Evolutionary conservation across 2,113 vertebrate species (phyloP), one percentile per base, ranked within the genome.

Genomic region (Alouatta palliata): DNA sequence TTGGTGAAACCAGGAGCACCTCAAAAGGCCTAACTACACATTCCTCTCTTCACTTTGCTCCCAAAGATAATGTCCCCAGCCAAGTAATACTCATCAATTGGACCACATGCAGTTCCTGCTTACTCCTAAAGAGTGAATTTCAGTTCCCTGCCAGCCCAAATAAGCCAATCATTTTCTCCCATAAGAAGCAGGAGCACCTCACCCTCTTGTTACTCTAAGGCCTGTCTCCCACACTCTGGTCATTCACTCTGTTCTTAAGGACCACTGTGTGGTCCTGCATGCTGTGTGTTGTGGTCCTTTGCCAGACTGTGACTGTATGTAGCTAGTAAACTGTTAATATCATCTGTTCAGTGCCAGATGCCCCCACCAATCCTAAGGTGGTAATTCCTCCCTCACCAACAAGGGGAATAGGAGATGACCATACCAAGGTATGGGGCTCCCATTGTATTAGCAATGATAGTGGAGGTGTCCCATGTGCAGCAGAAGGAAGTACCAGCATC

Each of bases 401-500:
- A 23, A 17, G 23, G 45, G 7, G 37, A 16, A 25, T 10, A 47
- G 21, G 12, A 54, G 32, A 54, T 54, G 32, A 40, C 19, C 45
- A 91, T 56, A 23, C 47, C 40, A 43, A 71, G 45, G 3, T 8
- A 35, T 30, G 37, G n/a, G 14, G 73, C 6, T 45, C 25, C 35
- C 10, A 32, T 71, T 32, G 2, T 71, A 25, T 14, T 37, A 68
- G 47, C 30, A 27, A 6, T 32, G 35, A 77, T 25, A 68, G 35
- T 43, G n/a, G 19, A 9, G 5, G 19, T 2, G 4, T 30, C 14
- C 12, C 2, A 0, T 8, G 37, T n/a, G 8, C 23, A 56, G 30
- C 23, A 54, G 66, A 54, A 56, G 37, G 73, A 92, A 77, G 6
- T 82, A 10, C 3, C 64, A 47, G 1, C 2, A 4, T 49, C 8